phyloP scores from a whole-genome alignment of 2,888 invertebrate genomes.

The Folsomia candida region DNA sequence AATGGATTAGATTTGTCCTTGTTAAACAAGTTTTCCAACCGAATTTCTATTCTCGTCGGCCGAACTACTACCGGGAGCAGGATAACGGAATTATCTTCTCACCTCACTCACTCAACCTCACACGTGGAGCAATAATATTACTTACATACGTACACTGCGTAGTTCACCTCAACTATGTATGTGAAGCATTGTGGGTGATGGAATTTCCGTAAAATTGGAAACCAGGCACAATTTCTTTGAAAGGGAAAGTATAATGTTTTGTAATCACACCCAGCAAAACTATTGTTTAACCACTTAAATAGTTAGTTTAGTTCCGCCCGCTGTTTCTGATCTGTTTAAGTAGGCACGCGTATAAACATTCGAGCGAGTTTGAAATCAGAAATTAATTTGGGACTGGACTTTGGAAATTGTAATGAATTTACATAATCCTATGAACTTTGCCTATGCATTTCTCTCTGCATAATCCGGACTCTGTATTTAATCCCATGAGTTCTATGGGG shows the following conservation, averaged over 20 bases:
- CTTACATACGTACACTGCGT: neutral
- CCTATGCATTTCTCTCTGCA: too few species aligned
- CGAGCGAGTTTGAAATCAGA: too few species aligned
- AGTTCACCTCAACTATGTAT: neutral
- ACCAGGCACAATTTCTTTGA: neutral
- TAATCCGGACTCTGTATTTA: too few species aligned
- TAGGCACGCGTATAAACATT: too few species aligned
- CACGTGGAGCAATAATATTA: neutral
- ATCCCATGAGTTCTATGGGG: too few species aligned
- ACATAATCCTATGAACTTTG: neutral
- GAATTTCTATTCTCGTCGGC: neutral
- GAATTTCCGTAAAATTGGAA: neutral
- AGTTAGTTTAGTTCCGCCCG: neutral
- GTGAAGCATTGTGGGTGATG: too few species aligned
- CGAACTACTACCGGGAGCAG: neutral
- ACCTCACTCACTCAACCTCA: neutral
- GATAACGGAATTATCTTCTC: neutral
- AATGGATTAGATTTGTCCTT: conserved; percentile 15
- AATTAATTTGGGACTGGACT: neutral
- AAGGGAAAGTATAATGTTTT: neutral
- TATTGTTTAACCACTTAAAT: neutral
- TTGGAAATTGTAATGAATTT: neutral
- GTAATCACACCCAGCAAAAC: neutral
- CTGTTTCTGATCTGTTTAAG: too few species aligned
- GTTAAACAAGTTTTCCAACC: conserved; percentile 7